These are phyloP conservation scores for Saxidomus purpurata DNA, from an alignment of 1,140 invertebrate genomes.

Conservation along the genomic window DNA sequence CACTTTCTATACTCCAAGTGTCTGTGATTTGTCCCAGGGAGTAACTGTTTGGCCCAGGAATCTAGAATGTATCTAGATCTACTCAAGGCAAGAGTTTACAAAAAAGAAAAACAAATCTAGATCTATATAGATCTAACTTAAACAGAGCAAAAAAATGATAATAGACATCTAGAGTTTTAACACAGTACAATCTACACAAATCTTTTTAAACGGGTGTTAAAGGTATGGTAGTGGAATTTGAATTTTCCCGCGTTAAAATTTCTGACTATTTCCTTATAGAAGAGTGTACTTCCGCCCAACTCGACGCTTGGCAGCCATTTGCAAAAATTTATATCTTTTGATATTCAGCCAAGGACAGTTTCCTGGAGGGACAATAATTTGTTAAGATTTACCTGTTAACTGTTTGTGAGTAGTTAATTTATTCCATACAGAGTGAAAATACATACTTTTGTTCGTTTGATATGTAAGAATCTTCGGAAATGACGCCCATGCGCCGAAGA, in stretches of 20 bases:
- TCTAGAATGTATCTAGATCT: too few relatives aligned
- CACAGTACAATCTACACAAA: too few relatives aligned
- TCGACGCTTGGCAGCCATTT: slow-evolving; percentile 64
- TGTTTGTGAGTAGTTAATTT: background rate
- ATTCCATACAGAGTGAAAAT: background rate
- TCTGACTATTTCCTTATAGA: background rate
- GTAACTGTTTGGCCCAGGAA: too few relatives aligned
- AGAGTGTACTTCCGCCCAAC: slow-evolving; percentile 42
- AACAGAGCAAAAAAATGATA: too few relatives aligned
- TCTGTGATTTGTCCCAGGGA: too few relatives aligned
- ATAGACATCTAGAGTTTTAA: too few relatives aligned
- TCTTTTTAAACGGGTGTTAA: too few relatives aligned
- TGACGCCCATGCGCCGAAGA: slow-evolving; percentile 63
- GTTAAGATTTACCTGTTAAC: background rate
- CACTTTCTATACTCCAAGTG: too few relatives aligned
- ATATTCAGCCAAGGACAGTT: background rate
- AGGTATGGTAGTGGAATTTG: slow-evolving; percentile 16
- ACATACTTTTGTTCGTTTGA: background rate
- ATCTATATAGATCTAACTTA: too few relatives aligned
- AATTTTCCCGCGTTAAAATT: slow-evolving; percentile 47
- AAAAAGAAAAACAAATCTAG: too few relatives aligned
- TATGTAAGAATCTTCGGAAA: slow-evolving; percentile 6
- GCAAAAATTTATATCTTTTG: slow-evolving; percentile 10
- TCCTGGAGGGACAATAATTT: background rate
- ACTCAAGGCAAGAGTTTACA: too few relatives aligned